Evolutionary conservation across 2,888 invertebrate species (phyloP).

Genomic region (Sphecodes monilicornis): DNA sequence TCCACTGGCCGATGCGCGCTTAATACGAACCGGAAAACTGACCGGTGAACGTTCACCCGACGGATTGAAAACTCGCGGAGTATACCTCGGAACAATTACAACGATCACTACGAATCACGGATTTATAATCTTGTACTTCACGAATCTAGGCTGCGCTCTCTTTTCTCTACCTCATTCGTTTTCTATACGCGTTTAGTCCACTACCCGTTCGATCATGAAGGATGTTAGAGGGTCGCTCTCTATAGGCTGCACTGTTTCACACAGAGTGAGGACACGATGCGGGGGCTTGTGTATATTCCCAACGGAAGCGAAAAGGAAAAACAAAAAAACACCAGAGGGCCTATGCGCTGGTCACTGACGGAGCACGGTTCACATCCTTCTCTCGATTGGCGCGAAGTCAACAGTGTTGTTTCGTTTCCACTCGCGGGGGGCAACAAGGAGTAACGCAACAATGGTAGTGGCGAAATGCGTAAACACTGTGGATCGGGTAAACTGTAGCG

Average conservation of each 20-base stretch:
- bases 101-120: constrained; percentile 15
- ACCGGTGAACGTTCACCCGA: not conserved
- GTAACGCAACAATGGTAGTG: not conserved
- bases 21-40: not conserved
- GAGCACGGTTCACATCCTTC: constrained; percentile 60
- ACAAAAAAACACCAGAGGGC: constrained; percentile 1
- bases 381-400: constrained; percentile 43
- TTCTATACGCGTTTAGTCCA: not conserved
- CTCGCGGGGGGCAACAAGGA: constrained; percentile 20
- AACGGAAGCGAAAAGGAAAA: constrained; percentile 1
- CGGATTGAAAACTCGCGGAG: not conserved
- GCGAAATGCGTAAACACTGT: not conserved
- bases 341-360: constrained; percentile 53
- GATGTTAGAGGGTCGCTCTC: not conserved
- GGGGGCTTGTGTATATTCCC: not conserved
- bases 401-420: constrained; percentile 19
- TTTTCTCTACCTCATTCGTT: not conserved
- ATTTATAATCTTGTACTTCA: not conserved
- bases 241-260: not conserved
- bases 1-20: constrained; percentile 13
- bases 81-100: not conserved
- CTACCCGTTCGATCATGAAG: not conserved
- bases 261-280: not conserved
- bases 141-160: constrained; percentile 15
- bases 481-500: not conserved